Conservation (phyloP, 2,888 invertebrate species). For the Pristionchus japonicus region DNA sequence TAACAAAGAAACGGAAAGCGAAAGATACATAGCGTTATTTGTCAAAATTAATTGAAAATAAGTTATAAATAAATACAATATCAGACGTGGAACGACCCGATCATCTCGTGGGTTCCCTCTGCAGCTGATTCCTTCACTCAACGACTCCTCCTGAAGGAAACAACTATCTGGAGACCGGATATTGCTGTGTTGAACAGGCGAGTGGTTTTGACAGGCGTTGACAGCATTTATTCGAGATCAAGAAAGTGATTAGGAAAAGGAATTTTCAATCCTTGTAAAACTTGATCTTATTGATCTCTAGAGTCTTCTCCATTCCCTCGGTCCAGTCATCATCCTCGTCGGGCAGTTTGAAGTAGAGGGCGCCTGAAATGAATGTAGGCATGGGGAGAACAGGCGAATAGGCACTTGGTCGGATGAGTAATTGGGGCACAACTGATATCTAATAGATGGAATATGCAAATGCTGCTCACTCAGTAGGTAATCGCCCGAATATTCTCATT, state of each 20-base stretch:
- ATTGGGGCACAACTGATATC: too few species aligned
- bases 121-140: not conserved
- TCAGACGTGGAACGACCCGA: conserved; percentile 43
- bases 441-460: too few species aligned
- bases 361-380: not conserved
- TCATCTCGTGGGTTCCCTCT: conserved; percentile 31
- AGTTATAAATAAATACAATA: too few species aligned
- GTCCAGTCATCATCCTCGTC: not conserved
- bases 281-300: not conserved
- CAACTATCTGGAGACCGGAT: conserved; percentile 39
- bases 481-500: too few species aligned
- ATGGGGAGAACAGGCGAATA: too few species aligned
- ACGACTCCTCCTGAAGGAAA: conserved; percentile 17
- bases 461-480: too few species aligned
- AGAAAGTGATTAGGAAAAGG: not conserved
- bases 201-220: too few species aligned
- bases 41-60: too few species aligned
- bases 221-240: not conserved
- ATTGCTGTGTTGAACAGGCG: conserved; percentile 43
- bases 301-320: not conserved
- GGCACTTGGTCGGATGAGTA: too few species aligned
- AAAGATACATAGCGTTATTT: too few species aligned
- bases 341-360: not conserved
- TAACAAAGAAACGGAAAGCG: too few species aligned
- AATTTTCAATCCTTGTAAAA: not conserved